Base-by-base conservation (phyloP, 2,888 invertebrate genomes). In the Drosophila lutescens region DNA sequence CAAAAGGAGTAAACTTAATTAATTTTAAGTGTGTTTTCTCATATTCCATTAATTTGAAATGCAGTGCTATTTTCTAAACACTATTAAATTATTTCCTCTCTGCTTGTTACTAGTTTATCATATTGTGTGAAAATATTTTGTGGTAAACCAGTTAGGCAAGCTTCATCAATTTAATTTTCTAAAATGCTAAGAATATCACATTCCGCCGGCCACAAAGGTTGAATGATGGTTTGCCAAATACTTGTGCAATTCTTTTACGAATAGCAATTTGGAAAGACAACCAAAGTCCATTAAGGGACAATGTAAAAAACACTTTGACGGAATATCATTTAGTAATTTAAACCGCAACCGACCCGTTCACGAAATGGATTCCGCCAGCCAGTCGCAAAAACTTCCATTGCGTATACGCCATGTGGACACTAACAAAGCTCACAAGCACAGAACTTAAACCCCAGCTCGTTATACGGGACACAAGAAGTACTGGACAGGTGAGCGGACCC, bases 331-430 rank as follows among this genome's bases (percentile, higher is more conserved):
- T 9, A 44, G 40, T 65, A 44, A 8, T 50, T 49, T 50, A 50
- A 30, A 68, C 13, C 43, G 30, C 34, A 56, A 67, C 3, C 20
- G 8, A 41, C 5, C 26, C 59, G 46, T 30, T 32, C 43, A 23
- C 4, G 61, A 68, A 70, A 65, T 63, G 53, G 50, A 62, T 62
- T 34, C 6, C 44, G 47, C 38, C 53, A 40, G 60, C 58, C 63
- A 73, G 67, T 71, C 13, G 53, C 62, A 68, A 78, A 73, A 85
- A 77, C 69, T 61, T 54, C 30, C 23, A 72, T 76, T 86, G 74
- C 84, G 71, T 60, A 83, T 80, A 76, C 86, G 84, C 53, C 46
- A 30, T 17, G 60, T 46, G 49, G 20, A 44, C 55, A 32, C 32
- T 20, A 59, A 23, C 26, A 32, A 40, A 63, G 62, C 56, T 12